Conservation (phyloP, 2,888 invertebrate species). For the Conomelus anceps region DNA sequence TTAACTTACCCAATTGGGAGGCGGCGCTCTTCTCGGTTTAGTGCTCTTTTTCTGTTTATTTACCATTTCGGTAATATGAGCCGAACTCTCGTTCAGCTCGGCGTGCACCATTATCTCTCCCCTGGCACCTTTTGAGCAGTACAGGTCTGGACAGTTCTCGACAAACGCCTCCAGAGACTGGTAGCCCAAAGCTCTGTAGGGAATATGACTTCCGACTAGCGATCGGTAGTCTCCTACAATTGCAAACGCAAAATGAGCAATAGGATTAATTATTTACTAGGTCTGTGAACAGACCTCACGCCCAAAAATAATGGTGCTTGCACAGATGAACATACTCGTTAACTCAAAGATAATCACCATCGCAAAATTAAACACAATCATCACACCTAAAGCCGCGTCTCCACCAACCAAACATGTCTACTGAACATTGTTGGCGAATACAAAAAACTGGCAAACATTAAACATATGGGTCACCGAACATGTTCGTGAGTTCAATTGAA, state of each 20-base stretch:
- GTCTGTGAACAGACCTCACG: too few relatives aligned
- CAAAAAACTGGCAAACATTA: too few relatives aligned
- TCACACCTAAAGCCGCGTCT: too few relatives aligned
- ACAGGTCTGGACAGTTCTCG: not conserved
- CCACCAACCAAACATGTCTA: too few relatives aligned
- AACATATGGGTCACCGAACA: too few relatives aligned
- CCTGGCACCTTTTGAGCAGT: not conserved
- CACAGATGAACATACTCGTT: too few relatives aligned
- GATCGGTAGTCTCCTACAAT: constrained; percentile 6
- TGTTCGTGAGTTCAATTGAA: too few relatives aligned
- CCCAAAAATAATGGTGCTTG: too few relatives aligned
- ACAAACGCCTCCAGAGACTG: not conserved
- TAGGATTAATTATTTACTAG: not conserved
- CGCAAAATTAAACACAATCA: too few relatives aligned
- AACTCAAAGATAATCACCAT: too few relatives aligned
- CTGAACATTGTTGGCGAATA: too few relatives aligned
- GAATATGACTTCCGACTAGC: not conserved
- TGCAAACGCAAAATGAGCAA: not conserved
- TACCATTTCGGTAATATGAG: constrained; percentile 6
- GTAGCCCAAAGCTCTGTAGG: not conserved
- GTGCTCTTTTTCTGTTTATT: not conserved
- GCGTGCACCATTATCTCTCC: constrained; percentile 1
- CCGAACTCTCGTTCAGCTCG: not conserved
- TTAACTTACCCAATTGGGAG: not conserved
- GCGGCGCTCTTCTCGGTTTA: not conserved